These are phyloP conservation scores for Cyprinella venusta DNA, from an alignment of 2,797 vertebrate genomes.

Conservation along the genomic window DNA sequence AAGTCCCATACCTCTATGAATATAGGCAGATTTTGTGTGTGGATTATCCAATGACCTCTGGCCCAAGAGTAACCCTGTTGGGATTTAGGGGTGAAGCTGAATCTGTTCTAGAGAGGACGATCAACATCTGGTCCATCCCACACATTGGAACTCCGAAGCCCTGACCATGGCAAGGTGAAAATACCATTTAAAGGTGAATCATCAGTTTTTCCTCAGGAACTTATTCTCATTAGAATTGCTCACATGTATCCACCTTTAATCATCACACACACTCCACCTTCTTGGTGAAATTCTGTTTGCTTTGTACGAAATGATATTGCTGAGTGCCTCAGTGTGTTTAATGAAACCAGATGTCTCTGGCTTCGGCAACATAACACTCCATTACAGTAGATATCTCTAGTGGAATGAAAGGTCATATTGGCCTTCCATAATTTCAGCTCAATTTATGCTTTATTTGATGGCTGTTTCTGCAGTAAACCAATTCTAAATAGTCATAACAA, in stretches of 20 bases:
- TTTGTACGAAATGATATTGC: slow-evolving; percentile 33
- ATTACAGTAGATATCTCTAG: slow-evolving; percentile 24
- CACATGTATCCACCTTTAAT: slow-evolving; percentile 48
- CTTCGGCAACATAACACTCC: slow-evolving; percentile 19
- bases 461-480: not conserved
- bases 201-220: not conserved
- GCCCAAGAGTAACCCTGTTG: slow-evolving; percentile 27
- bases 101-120: slow-evolving; percentile 18
- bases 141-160: not conserved
- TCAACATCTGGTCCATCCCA: slow-evolving; percentile 46
- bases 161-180: slow-evolving; percentile 21
- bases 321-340: slow-evolving; percentile 35
- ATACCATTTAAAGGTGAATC: slow-evolving; percentile 25
- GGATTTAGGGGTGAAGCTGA: slow-evolving; percentile 26
- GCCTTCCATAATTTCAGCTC: not conserved
- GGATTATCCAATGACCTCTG: slow-evolving; percentile 41
- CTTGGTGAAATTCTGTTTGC: slow-evolving; percentile 13
- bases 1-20: not conserved
- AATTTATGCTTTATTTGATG: slow-evolving; percentile 2
- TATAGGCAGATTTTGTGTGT: slow-evolving; percentile 27
- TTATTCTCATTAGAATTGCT: slow-evolving; percentile 12
- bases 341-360: slow-evolving; percentile 37
- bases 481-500: not conserved
- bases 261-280: slow-evolving; percentile 7
- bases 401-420: slow-evolving; percentile 33